Conservation (phyloP, 2,113 vertebrate species). For the Pomatostomus ruficeps region DNA sequence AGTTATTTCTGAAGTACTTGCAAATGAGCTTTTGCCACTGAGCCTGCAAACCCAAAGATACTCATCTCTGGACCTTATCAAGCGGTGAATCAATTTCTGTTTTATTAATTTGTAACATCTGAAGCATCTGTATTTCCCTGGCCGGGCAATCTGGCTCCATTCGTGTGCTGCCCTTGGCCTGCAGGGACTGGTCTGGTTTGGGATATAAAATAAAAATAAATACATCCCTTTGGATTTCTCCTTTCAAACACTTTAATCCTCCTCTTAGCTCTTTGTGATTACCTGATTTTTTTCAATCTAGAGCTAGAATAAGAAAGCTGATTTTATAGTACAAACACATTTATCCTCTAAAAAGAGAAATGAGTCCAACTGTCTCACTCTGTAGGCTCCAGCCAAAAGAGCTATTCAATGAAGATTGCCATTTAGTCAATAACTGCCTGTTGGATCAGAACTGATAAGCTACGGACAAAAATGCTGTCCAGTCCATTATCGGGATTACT, state of each 20-base stretch:
- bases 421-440: not conserved
- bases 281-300: not conserved
- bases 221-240: not conserved
- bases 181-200: not conserved
- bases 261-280: not conserved
- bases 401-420: not conserved
- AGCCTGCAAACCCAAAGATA: not conserved
- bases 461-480: not conserved
- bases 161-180: not conserved
- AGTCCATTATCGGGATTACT: not conserved
- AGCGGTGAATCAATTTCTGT: not conserved
- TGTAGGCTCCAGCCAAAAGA: not conserved
- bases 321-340: not conserved
- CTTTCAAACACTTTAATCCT: not conserved
- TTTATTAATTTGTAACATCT: not conserved
- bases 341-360: not conserved
- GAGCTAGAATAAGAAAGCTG: not conserved
- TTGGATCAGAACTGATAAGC: not conserved
- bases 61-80: not conserved
- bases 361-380: not conserved
- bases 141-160: not conserved
- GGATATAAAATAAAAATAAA: not conserved
- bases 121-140: not conserved
- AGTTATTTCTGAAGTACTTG: not conserved
- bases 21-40: not conserved